A percentile compares a stretch with the other conserved stretches of the same genome.
Evolutionary conservation across 1,140 invertebrate genomes (phyloP).

Genomic region (Drosophila insularis): DNA sequence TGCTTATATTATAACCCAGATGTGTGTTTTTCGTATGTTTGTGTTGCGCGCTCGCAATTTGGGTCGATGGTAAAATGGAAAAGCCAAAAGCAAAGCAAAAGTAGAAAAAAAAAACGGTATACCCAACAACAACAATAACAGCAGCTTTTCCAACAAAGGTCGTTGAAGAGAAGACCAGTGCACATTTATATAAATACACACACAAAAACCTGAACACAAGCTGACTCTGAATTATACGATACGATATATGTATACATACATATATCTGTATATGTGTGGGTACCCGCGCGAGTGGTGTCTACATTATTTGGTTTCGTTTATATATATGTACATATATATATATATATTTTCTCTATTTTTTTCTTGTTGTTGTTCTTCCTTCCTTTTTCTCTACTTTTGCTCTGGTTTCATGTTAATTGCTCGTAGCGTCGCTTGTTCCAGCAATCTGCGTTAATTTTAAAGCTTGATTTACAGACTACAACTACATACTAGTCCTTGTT

Average conservation of each 20-base stretch:
- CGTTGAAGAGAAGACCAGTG: conserved; percentile 66
- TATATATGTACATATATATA: conserved; percentile 9
- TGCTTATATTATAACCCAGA: conserved; percentile 37
- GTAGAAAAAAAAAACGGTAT: conserved; percentile 33
- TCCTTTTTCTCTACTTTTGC: conserved; percentile 46
- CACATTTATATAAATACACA: conserved; percentile 62
- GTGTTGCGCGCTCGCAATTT: conserved; percentile 75
- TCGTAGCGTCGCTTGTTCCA: conserved; percentile 77
- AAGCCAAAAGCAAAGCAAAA: conserved; percentile 74
- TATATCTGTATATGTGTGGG: background rate
- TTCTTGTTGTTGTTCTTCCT: conserved; percentile 43
- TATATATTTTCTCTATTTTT: conserved; percentile 16
- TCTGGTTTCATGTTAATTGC: conserved; percentile 79
- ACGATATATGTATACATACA: background rate
- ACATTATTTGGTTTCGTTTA: conserved; percentile 45
- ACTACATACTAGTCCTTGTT: conserved; percentile 21
- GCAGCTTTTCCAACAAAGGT: conserved; percentile 69
- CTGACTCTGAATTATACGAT: conserved; percentile 38
- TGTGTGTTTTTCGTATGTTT: conserved; percentile 45
- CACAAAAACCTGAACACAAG: conserved; percentile 4
- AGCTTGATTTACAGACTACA: conserved; percentile 77
- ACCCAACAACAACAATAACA: conserved; percentile 1
- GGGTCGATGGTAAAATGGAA: conserved; percentile 80
- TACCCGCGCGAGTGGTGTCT: conserved; percentile 43
- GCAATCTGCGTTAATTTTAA: conserved; percentile 80